A percentile compares a stretch with the other conserved stretches of the same genome.
Evolutionary conservation across 2,113 vertebrate genomes (phyloP).

Genomic region (Saguinus imperator): DNA sequence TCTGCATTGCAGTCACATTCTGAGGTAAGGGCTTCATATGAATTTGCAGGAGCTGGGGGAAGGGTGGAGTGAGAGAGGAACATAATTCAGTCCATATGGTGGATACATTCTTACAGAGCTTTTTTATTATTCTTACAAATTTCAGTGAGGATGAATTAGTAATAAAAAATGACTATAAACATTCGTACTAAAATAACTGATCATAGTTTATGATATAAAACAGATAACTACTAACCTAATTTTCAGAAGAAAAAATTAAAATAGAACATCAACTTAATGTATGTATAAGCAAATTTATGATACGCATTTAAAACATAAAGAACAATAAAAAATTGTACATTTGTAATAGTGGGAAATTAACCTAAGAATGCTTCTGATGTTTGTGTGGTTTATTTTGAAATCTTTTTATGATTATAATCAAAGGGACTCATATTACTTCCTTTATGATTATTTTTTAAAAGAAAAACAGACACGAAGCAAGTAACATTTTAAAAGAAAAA

Average conservation of each 20-base stretch:
- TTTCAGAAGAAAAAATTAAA: slow-evolving; percentile 14
- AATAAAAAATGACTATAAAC: not conserved
- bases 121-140: not conserved
- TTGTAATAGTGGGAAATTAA: not conserved
- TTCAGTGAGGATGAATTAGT: not conserved
- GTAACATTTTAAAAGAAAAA: slow-evolving; percentile 58
- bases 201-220: not conserved
- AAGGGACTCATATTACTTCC: slow-evolving; percentile 10
- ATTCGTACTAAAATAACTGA: not conserved
- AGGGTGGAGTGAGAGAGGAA: not conserved
- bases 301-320: not conserved
- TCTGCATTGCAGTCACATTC: not conserved
- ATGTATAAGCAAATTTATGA: not conserved
- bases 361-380: not conserved
- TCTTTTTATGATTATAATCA: slow-evolving; percentile 3
- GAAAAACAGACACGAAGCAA: slow-evolving; percentile 32
- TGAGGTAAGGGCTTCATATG: not conserved
- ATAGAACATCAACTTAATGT: not conserved
- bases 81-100: not conserved
- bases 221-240: not conserved
- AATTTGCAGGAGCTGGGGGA: not conserved
- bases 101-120: not conserved
- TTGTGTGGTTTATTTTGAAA: slow-evolving; percentile 43
- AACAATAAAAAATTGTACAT: not conserved
- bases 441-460: slow-evolving; percentile 51